Evolutionary conservation across 2,797 vertebrate species (phyloP).

Genomic region (Urophycis tenuis): DNA sequence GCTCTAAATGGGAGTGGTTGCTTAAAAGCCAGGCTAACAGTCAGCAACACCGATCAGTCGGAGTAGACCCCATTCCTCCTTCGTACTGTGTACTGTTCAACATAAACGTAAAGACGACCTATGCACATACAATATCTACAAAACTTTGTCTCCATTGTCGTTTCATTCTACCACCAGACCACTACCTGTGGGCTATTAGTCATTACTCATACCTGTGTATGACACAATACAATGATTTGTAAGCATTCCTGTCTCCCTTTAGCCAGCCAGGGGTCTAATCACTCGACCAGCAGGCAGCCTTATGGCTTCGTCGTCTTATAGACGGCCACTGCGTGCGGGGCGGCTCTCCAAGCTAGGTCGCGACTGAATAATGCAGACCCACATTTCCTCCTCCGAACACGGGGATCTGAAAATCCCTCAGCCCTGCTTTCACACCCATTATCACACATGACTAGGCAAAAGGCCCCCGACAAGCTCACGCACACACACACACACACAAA

Average conservation of each 20-base stretch:
- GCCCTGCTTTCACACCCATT: constrained; percentile 58
- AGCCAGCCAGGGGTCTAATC: background rate
- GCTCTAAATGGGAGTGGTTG: too few species aligned
- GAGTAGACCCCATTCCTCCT: too few species aligned
- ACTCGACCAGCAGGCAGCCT: background rate
- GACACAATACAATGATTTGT: too few species aligned
- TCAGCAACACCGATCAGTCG: constrained; percentile 8
- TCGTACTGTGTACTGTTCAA: too few species aligned
- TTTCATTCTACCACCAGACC: too few species aligned
- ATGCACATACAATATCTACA: too few species aligned
- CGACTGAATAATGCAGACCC: constrained; percentile 65
- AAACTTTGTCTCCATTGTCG: too few species aligned
- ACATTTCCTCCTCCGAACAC: constrained; percentile 40
- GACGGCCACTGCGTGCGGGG: constrained; percentile 39
- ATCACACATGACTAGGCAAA: constrained; percentile 51
- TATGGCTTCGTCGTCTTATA: background rate
- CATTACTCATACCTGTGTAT: too few species aligned
- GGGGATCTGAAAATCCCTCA: constrained; percentile 40
- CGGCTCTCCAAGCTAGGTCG: constrained; percentile 42
- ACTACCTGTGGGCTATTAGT: too few species aligned
- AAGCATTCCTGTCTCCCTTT: too few species aligned
- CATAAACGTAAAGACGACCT: too few species aligned
- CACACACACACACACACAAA: constrained; percentile 6
- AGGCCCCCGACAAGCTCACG: constrained; percentile 16
- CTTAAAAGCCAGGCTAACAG: constrained; percentile 34